Evolutionary conservation across 2,888 invertebrate species (phyloP), one percentile per base, ranked within the genome.

Genomic region (Therioaphis trifolii): DNA sequence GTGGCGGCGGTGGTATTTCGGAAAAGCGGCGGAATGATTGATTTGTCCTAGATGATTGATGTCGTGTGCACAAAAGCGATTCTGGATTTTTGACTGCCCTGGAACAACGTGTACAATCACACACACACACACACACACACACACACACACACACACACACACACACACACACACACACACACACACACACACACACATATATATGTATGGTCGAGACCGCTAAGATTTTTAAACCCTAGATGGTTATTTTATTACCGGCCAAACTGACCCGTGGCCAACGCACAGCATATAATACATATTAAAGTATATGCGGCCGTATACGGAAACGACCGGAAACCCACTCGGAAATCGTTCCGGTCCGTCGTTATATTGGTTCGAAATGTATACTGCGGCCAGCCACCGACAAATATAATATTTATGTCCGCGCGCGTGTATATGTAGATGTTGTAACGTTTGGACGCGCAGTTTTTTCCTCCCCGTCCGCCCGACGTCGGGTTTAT

Each of bases 41-140:
- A 80, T 80, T 80, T 72, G 80, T 80, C 71, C 61, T 49, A 49
- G 29, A 80, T 80, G 80, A 80, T 80, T 72, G 80, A 80, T 80
- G 80, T 46, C 9, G 46, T 24, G 24, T 24, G 11, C 46, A 46
- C 61, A 72, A 80, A 71, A 72, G 61, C 58, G 69, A 69, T 80
- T 61, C 14, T 4, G 35, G 79, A 80, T 69, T 80, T 69, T 80
- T 46, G 71, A 29, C 78, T 68, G 18, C 24, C 52, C 14, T 21
- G 40, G 52, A 49, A 63, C 21, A n/a, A 11, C 15, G 18, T 4
- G 1, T n/a, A 4, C 7, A 7, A 3, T 0, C 55, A 40, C 46
- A 21, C 69, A 7, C n/a, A 5, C 43, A 43, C 58, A 55, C 21
- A 2, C 55, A 2, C n/a, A 0, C n/a, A 29, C 14, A n/a, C n/a